These are phyloP conservation scores for Margaritifera margaritifera DNA, from an alignment of 2,888 invertebrate species.

Conservation along the genomic window DNA sequence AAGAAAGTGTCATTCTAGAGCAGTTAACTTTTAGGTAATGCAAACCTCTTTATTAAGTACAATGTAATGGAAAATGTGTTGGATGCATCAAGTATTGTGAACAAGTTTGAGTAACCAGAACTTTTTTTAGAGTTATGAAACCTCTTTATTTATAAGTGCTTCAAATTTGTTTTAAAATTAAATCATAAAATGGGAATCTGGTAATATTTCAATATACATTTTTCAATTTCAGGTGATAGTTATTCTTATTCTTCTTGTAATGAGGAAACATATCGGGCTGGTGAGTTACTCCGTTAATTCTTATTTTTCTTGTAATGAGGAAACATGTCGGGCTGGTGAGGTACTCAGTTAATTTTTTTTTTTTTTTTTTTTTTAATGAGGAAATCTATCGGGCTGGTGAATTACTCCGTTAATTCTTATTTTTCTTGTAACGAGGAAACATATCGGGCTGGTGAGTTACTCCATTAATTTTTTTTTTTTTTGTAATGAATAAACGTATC, in stretches of 20 bases:
- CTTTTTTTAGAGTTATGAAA: too few species aligned
- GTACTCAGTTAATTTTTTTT: slow-evolving; percentile 29
- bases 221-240: slow-evolving; percentile 37
- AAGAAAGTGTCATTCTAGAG: too few species aligned
- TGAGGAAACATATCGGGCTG: slow-evolving; percentile 53
- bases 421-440: slow-evolving; percentile 50
- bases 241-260: slow-evolving; percentile 48
- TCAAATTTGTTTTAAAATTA: too few species aligned
- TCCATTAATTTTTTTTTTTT: slow-evolving; percentile 36
- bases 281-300: slow-evolving; percentile 34
- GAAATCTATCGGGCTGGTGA: slow-evolving; percentile 53
- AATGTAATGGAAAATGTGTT: too few species aligned
- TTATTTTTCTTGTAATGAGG: slow-evolving; percentile 52
- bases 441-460: slow-evolving; percentile 50
- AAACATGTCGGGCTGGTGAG: slow-evolving; percentile 55
- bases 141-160: too few species aligned
- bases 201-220: neutral
- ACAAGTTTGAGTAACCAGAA: too few species aligned
- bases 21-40: too few species aligned
- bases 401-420: too few species aligned
- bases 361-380: slow-evolving; percentile 52
- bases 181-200: too few species aligned
- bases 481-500: slow-evolving; percentile 53
- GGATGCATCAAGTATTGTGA: too few species aligned
- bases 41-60: too few species aligned